Base-by-base conservation (phyloP, 2,888 invertebrate genomes). In the Uloborus plumipes region DNA sequence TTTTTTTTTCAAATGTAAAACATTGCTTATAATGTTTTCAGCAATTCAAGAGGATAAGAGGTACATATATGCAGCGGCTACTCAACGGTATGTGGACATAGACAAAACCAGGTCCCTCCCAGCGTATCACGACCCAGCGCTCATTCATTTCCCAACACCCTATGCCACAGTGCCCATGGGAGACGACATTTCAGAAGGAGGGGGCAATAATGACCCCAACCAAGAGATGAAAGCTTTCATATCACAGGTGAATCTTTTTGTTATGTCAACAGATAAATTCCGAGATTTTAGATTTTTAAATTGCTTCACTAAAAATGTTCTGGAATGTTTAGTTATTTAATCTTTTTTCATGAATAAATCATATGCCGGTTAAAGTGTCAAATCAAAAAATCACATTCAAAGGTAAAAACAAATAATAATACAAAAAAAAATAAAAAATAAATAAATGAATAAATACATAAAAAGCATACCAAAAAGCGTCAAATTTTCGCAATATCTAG, bases 41-140 rank as follows among this genome's bases (percentile, higher is more conserved):
- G 80, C 84, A 26, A 78, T 84, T 20, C 80, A 78, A 76, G 80
- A 80, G 50, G 84, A 84, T 39, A 84, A 84, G 53, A 62, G 81
- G 11, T 84, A 62, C 65, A 81, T 76, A 16, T 84, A 84, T 51
- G 80, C 76, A 0, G 78, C 84, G 13, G 80, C 80, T 16, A 73
- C 80, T 0, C 84, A 84, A 47, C 77, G 84, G 14, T 84, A 84
- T 55, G 83, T 84, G 49, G 84, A 84, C 61, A 84, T 84, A n/a
- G 83, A 84, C 64, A 84, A 84, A 26, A 77, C 84, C 14, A 22
- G 84, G 2, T 78, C 80, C 4, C 49, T 81, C 20, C 80, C 84
- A 16, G 76, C 78, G 18, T 81, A 82, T 26, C 73, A 81, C 22
- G 83, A 77, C 55, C 71, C 84, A 1, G 76, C 79, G n/a, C 50